Conservation (phyloP, 1,140 invertebrate genomes). For the Oryzaephilus surinamensis region DNA sequence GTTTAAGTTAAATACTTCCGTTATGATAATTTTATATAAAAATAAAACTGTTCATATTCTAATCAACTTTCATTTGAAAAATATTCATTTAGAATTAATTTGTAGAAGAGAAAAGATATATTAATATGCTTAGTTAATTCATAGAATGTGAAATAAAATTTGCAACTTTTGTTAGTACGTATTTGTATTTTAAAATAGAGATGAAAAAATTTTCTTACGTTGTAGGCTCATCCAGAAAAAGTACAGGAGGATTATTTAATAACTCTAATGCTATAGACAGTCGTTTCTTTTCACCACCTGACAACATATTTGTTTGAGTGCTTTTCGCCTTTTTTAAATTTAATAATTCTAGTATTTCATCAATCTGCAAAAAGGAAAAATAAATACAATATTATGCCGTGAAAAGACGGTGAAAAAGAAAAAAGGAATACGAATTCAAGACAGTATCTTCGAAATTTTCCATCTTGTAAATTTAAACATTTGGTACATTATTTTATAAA, state of each 20-base stretch:
- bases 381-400: neutral
- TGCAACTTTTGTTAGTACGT: no score
- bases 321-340: slow-evolving; percentile 50
- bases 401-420: no score
- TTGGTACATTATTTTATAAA: no score
- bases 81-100: no score
- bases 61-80: no score
- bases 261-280: slow-evolving; percentile 87
- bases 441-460: no score
- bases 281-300: slow-evolving; percentile 86
- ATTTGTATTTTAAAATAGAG: neutral
- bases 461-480: no score
- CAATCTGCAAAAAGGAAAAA: slow-evolving; percentile 44
- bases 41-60: neutral
- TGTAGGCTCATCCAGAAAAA: slow-evolving; percentile 75
- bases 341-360: slow-evolving; percentile 57
- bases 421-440: neutral
- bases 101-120: no score
- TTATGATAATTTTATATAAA: no score
- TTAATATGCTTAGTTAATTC: no score
- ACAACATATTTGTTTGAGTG: slow-evolving; percentile 63
- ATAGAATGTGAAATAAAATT: no score
- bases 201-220: slow-evolving; percentile 60
- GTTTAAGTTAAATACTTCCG: no score
- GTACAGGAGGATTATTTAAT: slow-evolving; percentile 88